Evolutionary conservation across 2,797 vertebrate species (phyloP).

Genomic region (Anguilla obscura): DNA sequence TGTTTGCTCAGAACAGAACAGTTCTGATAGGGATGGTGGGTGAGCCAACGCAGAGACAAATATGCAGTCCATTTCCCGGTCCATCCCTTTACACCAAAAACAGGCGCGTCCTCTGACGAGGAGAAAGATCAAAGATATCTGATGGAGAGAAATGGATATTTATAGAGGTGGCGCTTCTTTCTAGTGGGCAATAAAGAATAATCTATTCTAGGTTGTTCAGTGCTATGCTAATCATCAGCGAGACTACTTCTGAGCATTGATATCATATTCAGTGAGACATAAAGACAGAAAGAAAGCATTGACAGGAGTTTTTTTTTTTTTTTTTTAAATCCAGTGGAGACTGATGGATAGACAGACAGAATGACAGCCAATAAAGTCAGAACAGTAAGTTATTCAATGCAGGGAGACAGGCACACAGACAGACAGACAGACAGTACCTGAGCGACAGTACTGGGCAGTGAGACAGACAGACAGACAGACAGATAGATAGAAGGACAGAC

Average conservation of each 20-base stretch:
- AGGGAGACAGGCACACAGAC: slow-evolving; percentile 28
- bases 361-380: background rate
- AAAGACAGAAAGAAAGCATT: background rate
- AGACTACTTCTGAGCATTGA: background rate
- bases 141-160: background rate
- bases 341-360: background rate
- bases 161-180: background rate
- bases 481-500: background rate
- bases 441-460: slow-evolving; percentile 21
- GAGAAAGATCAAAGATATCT: background rate
- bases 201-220: background rate
- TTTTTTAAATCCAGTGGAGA: background rate
- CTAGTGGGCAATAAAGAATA: background rate
- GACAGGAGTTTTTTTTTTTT: background rate
- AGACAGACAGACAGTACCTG: slow-evolving; percentile 43
- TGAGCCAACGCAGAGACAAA: background rate
- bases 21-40: background rate
- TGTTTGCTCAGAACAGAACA: background rate
- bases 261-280: background rate
- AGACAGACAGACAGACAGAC: slow-evolving; percentile 22
- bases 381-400: slow-evolving; percentile 16
- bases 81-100: background rate
- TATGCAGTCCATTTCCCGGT: background rate
- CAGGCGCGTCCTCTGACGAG: background rate
- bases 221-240: background rate